phyloP scores from a whole-genome alignment of 2,797 vertebrate species.

The Pipistrellus kuhlii region DNA sequence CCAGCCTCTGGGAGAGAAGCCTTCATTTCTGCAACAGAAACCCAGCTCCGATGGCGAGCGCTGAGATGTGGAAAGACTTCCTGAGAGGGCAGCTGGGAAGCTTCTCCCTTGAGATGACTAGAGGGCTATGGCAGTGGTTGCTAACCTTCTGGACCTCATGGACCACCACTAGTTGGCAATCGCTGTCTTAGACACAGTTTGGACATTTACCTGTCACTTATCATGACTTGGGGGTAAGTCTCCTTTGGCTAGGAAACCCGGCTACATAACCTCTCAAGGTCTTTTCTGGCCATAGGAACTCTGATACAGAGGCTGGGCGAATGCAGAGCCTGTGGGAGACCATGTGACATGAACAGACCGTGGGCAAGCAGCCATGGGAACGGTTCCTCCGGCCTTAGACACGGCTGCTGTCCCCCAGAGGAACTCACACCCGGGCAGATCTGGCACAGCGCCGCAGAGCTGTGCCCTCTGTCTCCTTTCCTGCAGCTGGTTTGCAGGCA shows the following conservation, averaged over 20 bases:
- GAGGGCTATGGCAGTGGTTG: too few relatives aligned
- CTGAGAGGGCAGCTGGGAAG: not conserved
- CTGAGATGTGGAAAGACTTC: not conserved
- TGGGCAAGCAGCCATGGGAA: not conserved
- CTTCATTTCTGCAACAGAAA: not conserved
- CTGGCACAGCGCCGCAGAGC: fast-evolving
- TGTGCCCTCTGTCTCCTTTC: not conserved
- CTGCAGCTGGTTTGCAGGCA: not conserved
- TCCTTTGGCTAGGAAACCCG: constrained; percentile 8
- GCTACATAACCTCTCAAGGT: not conserved
- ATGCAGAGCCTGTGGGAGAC: not conserved
- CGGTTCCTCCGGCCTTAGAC: not conserved
- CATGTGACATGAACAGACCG: not conserved
- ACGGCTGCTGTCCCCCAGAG: not conserved
- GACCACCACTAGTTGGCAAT: too few relatives aligned
- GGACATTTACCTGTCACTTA: not conserved
- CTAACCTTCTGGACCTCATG: too few relatives aligned
- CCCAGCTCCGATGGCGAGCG: not conserved
- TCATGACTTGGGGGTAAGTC: not conserved
- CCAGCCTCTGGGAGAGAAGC: not conserved
- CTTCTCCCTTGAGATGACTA: not conserved
- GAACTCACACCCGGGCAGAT: not conserved
- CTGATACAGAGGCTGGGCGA: not conserved
- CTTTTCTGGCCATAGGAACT: not conserved
- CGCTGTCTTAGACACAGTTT: not conserved